Evolutionary conservation across 2,888 invertebrate species (phyloP), one percentile per base, ranked within the genome.

Genomic region (Sisyra nigra): DNA sequence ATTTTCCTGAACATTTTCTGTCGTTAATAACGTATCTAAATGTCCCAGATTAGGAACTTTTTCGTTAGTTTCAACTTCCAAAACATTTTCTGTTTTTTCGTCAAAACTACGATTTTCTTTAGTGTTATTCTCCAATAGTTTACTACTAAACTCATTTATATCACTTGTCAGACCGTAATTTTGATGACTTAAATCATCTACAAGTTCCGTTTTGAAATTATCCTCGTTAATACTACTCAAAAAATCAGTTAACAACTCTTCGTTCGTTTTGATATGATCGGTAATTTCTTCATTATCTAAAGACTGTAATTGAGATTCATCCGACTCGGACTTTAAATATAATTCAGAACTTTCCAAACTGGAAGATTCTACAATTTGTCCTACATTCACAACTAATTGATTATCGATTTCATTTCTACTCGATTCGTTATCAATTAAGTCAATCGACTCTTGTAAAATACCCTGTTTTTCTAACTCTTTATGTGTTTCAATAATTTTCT

Each of bases 401-500:
- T 24, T 24, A 7, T 24, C 24, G 3, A 24, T 24, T 5, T 5
- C 24, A 24, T 24, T 24, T 24, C 24, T 24, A 24, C 24, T 7
- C 7, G 24, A 24, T 7, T 24, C 24, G 7, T 24, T 24, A 5
- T 24, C 24, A 24, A 24, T 7, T 7, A 24, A 24, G 7, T 24
- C 24, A 24, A 24, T 5, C 7, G 24, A 5, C 5, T 24, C 24
- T 14, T 45, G n/a, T n/a, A n/a, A n/a, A n/a, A n/a, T n/a, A n/a
- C n/a, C 39, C 11, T 66, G 62, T 50, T 67, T 66, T 53, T 69
- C 67, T 15, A 62, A 65, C 54, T 67, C 69, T 3, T 66, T 63
- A 53, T 68, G 69, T 45, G 65, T 67, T 45, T 68, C 68, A 49
- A 67, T 68, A 51, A 69, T 63, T 59, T 69, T 72, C 51, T 68